A percentile compares a stretch with the other conserved stretches of the same genome.
These are phyloP conservation scores for Cyrtodaria siliqua DNA, from an alignment of 2,888 invertebrate species.

Conservation along the genomic window DNA sequence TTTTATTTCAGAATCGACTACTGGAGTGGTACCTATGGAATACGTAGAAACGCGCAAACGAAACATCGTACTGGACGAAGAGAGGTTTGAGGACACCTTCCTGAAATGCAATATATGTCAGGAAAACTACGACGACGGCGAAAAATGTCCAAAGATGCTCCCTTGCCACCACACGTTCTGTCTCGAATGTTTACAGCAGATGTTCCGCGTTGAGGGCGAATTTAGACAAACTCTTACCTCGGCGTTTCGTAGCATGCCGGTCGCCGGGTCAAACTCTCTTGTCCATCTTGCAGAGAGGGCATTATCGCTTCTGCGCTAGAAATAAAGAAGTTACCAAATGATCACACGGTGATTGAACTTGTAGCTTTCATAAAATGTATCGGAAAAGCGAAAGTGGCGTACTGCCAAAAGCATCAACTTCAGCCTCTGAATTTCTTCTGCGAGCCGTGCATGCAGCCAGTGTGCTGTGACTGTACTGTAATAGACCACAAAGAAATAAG, in stretches of 20 bases:
- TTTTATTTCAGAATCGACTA: conserved; percentile 33
- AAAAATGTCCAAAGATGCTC: conserved; percentile 84
- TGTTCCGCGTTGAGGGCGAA: conserved; percentile 82
- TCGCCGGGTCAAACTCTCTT: conserved; percentile 81
- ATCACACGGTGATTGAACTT: conserved; percentile 81
- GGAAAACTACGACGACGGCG: conserved; percentile 83
- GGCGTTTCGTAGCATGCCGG: conserved; percentile 80
- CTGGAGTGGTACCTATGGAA: conserved; percentile 9
- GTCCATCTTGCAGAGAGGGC: conserved; percentile 80
- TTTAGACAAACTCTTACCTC: conserved; percentile 79
- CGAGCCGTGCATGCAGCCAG: conserved; percentile 80
- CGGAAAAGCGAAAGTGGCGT: conserved; percentile 76
- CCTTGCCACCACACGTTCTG: conserved; percentile 86
- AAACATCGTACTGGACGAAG: conserved; percentile 81
- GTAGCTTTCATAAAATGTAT: conserved; percentile 77
- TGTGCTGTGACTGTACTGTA: conserved; percentile 82
- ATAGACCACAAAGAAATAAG: conserved; percentile 80
- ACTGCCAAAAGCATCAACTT: conserved; percentile 80
- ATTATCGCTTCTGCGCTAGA: conserved; percentile 79
- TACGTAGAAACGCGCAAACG: conserved; percentile 62
- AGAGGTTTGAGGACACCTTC: conserved; percentile 81
- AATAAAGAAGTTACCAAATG: conserved; percentile 79
- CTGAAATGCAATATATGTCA: conserved; percentile 84
- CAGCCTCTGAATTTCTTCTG: conserved; percentile 84
- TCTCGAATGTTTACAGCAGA: conserved; percentile 83